Base-by-base conservation (phyloP, 2,797 vertebrate species). In the Clarias laeviceps region DNA sequence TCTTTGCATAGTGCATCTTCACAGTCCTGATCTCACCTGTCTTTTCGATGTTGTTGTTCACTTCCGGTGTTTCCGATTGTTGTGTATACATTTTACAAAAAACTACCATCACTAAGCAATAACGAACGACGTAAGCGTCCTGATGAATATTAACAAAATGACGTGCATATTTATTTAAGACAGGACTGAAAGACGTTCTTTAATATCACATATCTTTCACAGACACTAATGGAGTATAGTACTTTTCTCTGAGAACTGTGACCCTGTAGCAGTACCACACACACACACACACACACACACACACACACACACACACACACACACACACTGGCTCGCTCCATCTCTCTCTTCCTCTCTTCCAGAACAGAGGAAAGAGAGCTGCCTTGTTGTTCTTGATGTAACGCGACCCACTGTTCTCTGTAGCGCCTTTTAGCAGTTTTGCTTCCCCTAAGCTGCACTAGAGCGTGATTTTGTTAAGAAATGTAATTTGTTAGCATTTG, bases 1-100 rank as follows among this genome's bases (percentile, higher is more conserved):
- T 98, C 86, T 98, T 98, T 85, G 97, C 97, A 29, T 97, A 94
- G 93, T 87, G 40, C 74, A 54, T 84, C 77, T 34, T n/a, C 74
- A 20, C 17, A 9, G 76, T 45, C 57, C 65, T 64, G 20, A 61
- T 62, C 61, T 37, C 69, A 22, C 6, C 22, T 50, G 22, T 80
- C 76, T 59, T 69, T 54, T 40, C 59, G 45, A 65, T 14, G 45
- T 76, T 14, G 45, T 76, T 12, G 22, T 66, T 79, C 54, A 54
- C 27, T 76, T 32, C 8, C n/a, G 27, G n/a, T 56, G 8, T 32
- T 61, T 24, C 29, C 24, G 20, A 54, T 81, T 11, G 20, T 61
- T 80, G n/a, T 87, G 77, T 87, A 70, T 69, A 57, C 86, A 66
- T 83, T 77, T 84, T 80, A 82, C 82, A 45, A 76, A 76, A 77